Percentiles rank a stretch among this genome's conserved stretches.
Conservation (phyloP, 2,797 vertebrate species). For the Falco berigora region DNA sequence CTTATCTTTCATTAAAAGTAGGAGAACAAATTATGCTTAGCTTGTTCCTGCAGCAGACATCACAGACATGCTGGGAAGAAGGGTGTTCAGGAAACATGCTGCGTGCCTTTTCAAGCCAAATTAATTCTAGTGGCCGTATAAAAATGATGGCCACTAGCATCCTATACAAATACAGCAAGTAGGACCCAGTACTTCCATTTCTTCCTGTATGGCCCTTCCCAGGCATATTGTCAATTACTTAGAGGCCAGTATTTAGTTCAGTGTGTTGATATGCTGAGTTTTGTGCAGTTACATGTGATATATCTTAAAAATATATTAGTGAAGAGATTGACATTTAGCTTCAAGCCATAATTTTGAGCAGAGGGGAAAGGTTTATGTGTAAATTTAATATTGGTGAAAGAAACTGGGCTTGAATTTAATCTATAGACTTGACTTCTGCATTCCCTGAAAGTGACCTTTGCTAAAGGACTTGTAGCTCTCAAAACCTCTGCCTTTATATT, state of each 20-base stretch:
- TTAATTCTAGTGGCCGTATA: neutral
- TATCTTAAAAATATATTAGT: neutral
- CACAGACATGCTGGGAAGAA: neutral
- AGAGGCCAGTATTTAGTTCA: neutral
- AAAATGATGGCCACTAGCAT: neutral
- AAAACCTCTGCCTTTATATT: neutral
- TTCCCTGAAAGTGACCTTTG: neutral
- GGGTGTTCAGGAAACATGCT: neutral
- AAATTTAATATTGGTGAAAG: neutral
- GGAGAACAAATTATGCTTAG: neutral
- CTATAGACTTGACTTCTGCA: neutral
- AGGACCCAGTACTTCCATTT: neutral
- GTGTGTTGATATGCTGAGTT: neutral
- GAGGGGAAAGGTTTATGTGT: neutral
- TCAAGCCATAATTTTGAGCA: neutral
- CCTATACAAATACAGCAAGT: neutral
- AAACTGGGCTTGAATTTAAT: neutral
- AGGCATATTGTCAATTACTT: neutral
- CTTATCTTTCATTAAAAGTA: neutral
- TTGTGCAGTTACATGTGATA: neutral
- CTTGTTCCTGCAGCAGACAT: neutral
- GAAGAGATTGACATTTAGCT: neutral
- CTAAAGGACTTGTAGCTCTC: neutral
- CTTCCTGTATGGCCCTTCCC: neutral
- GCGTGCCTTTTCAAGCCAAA: neutral